These are phyloP conservation scores for Patiria pectinifera DNA, from an alignment of 53 echinoderm and acorn worm species.

Conservation along the genomic window DNA sequence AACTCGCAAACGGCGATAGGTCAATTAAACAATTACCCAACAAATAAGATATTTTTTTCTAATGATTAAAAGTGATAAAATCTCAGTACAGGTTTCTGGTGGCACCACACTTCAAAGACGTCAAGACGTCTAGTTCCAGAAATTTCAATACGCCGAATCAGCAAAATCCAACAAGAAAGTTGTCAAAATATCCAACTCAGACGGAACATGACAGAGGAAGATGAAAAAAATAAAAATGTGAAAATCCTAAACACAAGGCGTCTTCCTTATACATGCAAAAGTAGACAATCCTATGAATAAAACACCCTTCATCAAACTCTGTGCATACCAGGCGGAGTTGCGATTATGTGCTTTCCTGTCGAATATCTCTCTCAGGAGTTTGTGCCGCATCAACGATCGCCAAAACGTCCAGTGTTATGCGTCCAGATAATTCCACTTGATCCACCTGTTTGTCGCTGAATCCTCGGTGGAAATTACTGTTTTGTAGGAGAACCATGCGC, in stretches of 20 bases:
- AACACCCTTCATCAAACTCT: neutral
- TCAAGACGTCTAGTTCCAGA: too few species aligned
- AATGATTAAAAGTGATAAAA: too few species aligned
- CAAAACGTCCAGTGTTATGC: neutral
- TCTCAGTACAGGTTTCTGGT: too few species aligned
- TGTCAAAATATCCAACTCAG: neutral
- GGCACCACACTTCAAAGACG: too few species aligned
- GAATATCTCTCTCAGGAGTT: neutral
- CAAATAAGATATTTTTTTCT: too few species aligned
- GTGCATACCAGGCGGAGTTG: neutral
- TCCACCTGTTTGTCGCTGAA: slow-evolving; percentile 14
- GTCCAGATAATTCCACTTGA: neutral
- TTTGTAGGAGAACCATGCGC: neutral
- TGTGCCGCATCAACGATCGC: neutral
- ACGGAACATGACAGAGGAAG: neutral
- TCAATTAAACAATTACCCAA: too few species aligned
- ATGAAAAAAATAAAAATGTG: neutral
- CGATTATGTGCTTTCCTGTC: neutral
- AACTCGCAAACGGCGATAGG: too few species aligned
- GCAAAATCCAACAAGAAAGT: too few species aligned
- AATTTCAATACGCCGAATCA: too few species aligned
- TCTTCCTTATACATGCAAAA: too few species aligned
- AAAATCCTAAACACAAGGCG: neutral
- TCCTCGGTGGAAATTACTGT: neutral
- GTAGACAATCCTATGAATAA: neutral